Percentiles rank a stretch among this genome's conserved stretches.
Evolutionary conservation across 2,888 invertebrate genomes (phyloP).

Genomic region (Polymixis flavicincta): DNA sequence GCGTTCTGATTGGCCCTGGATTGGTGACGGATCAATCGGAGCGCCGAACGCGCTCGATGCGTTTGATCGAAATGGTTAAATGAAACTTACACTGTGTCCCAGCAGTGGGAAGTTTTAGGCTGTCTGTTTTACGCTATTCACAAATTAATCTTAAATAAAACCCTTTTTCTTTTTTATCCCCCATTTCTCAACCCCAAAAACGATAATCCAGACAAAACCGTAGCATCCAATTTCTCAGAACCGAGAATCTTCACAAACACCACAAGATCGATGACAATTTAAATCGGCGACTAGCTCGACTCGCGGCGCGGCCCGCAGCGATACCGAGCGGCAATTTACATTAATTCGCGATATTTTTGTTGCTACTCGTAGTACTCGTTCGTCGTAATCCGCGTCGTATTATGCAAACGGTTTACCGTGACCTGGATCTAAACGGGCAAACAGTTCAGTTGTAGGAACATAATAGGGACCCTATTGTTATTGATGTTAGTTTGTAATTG

Average conservation of each 20-base stretch:
- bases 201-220: constrained; percentile 42
- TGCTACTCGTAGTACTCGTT: constrained; percentile 60
- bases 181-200: constrained; percentile 35
- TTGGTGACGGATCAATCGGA: too few species aligned
- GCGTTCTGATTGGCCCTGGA: too few species aligned
- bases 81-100: too few species aligned
- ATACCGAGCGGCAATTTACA: constrained; percentile 68
- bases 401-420: constrained; percentile 71
- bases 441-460: constrained; percentile 43
- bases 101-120: too few species aligned
- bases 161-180: neutral
- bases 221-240: constrained; percentile 41
- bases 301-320: constrained; percentile 50
- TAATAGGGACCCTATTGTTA: constrained; percentile 40
- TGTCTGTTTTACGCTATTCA: neutral
- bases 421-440: constrained; percentile 67
- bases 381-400: constrained; percentile 64
- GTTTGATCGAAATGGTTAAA: too few species aligned
- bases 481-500: constrained; percentile 37
- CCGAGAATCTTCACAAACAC: constrained; percentile 49
- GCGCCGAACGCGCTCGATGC: too few species aligned
- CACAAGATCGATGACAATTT: constrained; percentile 62
- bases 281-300: constrained; percentile 51
- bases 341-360: constrained; percentile 73
- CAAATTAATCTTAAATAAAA: neutral